phyloP scores from a whole-genome alignment of 2,888 invertebrate species.

The Tinea semifulvella region DNA sequence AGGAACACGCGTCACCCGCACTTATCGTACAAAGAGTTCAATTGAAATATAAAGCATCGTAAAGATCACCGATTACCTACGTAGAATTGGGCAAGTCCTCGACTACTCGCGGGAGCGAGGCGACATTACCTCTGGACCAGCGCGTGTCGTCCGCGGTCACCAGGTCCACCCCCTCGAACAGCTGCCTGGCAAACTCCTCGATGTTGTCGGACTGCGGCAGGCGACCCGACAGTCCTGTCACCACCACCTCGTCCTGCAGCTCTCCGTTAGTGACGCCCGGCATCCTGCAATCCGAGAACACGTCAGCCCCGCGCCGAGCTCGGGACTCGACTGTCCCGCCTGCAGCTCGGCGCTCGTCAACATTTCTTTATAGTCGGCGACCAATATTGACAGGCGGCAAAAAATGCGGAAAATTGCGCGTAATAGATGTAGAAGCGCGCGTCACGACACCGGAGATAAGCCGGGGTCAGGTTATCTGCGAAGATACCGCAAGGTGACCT shows the following conservation, averaged over 20 bases:
- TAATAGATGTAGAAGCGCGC: neutral
- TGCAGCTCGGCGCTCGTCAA: constrained; percentile 19
- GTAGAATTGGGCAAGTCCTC: too few relatives aligned
- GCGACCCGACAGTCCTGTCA: constrained; percentile 86
- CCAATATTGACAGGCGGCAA: neutral
- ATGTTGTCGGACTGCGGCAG: constrained; percentile 91
- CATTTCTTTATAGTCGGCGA: neutral
- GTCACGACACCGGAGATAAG: constrained; percentile 2
- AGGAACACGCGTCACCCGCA: too few relatives aligned
- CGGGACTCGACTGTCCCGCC: constrained; percentile 18
- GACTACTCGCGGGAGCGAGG: too few relatives aligned
- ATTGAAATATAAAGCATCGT: too few relatives aligned
- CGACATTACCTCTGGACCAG: constrained; percentile 82
- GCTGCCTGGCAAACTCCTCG: constrained; percentile 91
- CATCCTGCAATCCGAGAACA: constrained; percentile 28
- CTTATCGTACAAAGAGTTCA: too few relatives aligned
- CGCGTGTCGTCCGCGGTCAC: constrained; percentile 91
- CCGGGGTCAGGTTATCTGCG: constrained; percentile 8
- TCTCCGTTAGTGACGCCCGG: constrained; percentile 46
- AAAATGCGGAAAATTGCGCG: neutral
- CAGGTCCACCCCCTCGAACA: constrained; percentile 91
- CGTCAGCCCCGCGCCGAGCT: constrained; percentile 20
- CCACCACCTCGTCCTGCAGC: constrained; percentile 70
- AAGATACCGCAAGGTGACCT: constrained; percentile 8
- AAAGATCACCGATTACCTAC: too few relatives aligned